Evolutionary conservation across 2,888 invertebrate species (phyloP).

Genomic region (Aspidapion aeneum): DNA sequence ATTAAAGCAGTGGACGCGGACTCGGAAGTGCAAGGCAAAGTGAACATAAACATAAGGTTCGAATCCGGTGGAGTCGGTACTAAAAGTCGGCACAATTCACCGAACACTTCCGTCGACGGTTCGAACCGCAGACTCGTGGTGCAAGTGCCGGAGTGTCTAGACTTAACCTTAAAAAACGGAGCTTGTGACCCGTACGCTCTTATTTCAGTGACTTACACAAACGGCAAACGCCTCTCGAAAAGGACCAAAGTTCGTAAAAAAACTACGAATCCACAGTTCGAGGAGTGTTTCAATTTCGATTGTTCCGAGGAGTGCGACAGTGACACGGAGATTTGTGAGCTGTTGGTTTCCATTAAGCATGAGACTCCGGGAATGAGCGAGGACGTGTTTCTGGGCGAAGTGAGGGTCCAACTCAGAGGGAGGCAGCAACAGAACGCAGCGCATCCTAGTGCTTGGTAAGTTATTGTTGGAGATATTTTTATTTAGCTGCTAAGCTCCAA

Average conservation of each 20-base stretch:
- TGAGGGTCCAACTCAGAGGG: conserved; percentile 73
- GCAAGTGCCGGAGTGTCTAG: conserved; percentile 79
- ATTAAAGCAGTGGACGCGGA: conserved; percentile 82
- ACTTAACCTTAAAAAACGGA: conserved; percentile 85
- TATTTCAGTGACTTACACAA: conserved; percentile 70
- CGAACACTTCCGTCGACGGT: conserved; percentile 40
- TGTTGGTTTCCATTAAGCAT: conserved; percentile 83
- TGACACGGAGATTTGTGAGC: conserved; percentile 73
- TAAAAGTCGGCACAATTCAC: conserved; percentile 37
- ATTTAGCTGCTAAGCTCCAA: not conserved
- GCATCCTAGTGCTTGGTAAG: conserved; percentile 72
- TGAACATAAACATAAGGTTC: conserved; percentile 75
- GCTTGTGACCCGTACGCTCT: conserved; percentile 89
- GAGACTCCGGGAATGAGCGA: conserved; percentile 74
- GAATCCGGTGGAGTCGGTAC: conserved; percentile 57
- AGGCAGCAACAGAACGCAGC: conserved; percentile 60
- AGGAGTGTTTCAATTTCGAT: conserved; percentile 77
- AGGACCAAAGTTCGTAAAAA: conserved; percentile 87
- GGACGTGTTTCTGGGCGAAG: conserved; percentile 86
- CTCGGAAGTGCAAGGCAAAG: conserved; percentile 89
- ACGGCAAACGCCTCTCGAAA: conserved; percentile 73
- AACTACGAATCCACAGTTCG: conserved; percentile 85
- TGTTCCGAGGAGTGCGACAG: conserved; percentile 52
- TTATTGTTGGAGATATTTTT: conserved; percentile 17
- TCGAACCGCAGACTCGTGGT: conserved; percentile 51